phyloP scores from a whole-genome alignment of 2,113 vertebrate genomes.

The Chionis minor region DNA sequence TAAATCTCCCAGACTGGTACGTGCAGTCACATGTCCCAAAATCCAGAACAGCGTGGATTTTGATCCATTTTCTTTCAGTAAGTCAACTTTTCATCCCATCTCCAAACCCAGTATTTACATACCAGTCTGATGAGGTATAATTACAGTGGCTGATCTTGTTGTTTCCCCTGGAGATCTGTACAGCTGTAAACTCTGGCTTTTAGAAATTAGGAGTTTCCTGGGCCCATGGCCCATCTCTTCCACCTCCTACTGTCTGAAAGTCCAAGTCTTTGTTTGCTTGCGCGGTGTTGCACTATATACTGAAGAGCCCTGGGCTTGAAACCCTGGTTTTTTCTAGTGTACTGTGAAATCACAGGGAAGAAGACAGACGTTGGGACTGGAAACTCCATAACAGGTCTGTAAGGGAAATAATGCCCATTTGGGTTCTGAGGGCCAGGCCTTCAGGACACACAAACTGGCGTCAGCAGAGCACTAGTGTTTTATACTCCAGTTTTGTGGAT shows the following conservation, averaged over 20 bases:
- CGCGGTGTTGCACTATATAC: neutral
- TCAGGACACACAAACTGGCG: fast-evolving
- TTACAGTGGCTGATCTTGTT: neutral
- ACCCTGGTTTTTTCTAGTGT: neutral
- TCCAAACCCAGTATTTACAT: neutral
- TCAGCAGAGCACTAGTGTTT: neutral
- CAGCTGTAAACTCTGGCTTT: neutral
- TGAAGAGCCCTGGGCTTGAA: neutral
- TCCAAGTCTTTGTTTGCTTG: neutral
- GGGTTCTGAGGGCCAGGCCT: neutral
- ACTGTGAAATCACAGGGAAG: neutral
- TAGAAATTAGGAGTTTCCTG: neutral
- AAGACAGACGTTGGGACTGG: neutral
- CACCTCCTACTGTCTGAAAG: neutral
- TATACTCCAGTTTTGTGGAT: neutral
- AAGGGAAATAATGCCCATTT: neutral
- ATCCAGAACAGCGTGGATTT: neutral
- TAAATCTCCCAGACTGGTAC: neutral
- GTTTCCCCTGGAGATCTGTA: neutral
- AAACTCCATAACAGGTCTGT: neutral
- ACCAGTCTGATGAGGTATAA: neutral
- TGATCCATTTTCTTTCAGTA: neutral
- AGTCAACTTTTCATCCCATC: neutral
- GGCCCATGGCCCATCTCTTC: fast-evolving
- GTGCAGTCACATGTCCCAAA: neutral